Evolutionary conservation across 2,797 vertebrate species (phyloP), one percentile per base, ranked within the genome.

Genomic region (Lates japonicus): DNA sequence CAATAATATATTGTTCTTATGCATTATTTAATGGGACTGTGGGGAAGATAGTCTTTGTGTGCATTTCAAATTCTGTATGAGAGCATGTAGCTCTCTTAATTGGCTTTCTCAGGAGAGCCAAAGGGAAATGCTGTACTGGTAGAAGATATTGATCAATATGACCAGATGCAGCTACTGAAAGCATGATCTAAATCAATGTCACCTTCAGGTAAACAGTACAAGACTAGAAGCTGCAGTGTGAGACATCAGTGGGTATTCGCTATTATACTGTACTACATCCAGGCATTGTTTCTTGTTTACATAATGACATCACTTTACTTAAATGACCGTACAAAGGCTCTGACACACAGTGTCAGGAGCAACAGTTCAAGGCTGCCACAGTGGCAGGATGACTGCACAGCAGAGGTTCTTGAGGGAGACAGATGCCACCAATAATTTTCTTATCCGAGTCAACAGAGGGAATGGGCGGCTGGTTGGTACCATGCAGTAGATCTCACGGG

Each of bases 11-110:
- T 88, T 84, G 84, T 88, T 82, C 81, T 87, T 84, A 91, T 94
- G 90, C 91, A 94, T 94, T 92, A 94, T 93, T 94, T 94, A 94
- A 93, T 90, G 77, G 70, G 22, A 78, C 83, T 83, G 85, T 88
- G 74, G 81, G 87, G 83, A 78, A 87, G 90, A 88, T 86, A 70
- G 82, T 87, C 88, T 91, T 92, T 87, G 77, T 74, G 80, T 80
- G 83, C 90, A 86, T 92, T 92, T 92, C 70, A 88, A 78, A 86
- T 84, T 85, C 84, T 78, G 76, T 72, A 84, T 84, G 76, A 92
- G 88, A 84, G 85, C 74, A 82, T 87, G 83, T 37, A 86, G 86
- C 80, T 46, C 67, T 76, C 86, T 88, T 94, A 92, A 92, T 93
- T 94, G 91, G 90, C 86, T 88, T 88, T 73, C 83, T 87, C 65